Base-by-base conservation (phyloP, 1,140 invertebrate genomes). In the Diorhabda sublineata region DNA sequence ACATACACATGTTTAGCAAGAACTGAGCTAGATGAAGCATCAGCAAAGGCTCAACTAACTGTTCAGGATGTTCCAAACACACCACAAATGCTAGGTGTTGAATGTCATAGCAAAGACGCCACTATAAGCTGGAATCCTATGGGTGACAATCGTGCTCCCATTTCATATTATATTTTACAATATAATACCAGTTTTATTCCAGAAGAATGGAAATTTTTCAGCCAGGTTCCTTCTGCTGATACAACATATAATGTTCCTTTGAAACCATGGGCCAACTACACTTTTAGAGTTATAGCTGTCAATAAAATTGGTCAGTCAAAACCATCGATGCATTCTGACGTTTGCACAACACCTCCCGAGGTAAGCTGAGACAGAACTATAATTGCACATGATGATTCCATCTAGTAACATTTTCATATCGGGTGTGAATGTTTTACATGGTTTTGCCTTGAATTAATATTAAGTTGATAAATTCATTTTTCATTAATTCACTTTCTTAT, bases 241-340 rank as follows among this genome's bases (percentile, higher is more conserved):
- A 89, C 85, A 65, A 88, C 88, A 2, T 93, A 91, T 75, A 87
- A 85, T 2, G 86, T 86, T 3, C 84, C 87, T 56, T 90, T 98
- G 86, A 91, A 88, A 60, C 95, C 96, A 0, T 98, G 94, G 92
- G 89, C 94, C 1, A 98, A 98, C 82, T 99, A 98, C 78, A 98
- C 96, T 0, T 99, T 98, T 87, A 85, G 97, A 56, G 94, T 99
- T 3, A 87, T 96, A 66, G 96, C 97, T 0, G 88, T 87, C 78
- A 99, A 99, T 82, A 95, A 95, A 82, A 93, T 98, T 75, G 97
- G 97, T 0, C 86, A 88, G 4, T 98, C 96, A 43, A 76, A 87
- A 45, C 94, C 97, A 0, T 98, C 96, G 70, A 69, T 84, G 61
- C 89, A 95, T 82, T 92, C 91, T 8, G 85, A 87, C 5, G 85